Conservation (phyloP, 2,888 invertebrate genomes). For the Cancer borealis region DNA sequence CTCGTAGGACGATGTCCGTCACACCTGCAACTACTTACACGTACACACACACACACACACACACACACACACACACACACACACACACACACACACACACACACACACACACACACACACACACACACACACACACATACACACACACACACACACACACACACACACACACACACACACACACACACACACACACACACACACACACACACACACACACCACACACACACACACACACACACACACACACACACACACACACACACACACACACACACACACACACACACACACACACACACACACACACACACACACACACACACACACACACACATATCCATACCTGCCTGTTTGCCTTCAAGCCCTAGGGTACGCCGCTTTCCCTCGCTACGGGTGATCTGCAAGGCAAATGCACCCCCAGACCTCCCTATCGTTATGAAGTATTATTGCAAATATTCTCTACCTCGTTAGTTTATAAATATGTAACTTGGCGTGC, state of each 20-base stretch:
- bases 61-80: conserved; percentile 32
- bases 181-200: conserved; percentile 32
- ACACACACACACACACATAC: conserved; percentile 27
- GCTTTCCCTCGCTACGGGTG: background rate
- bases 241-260: too few species aligned
- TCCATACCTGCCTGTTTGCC: background rate
- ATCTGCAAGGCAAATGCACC: conserved; percentile 33
- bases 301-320: conserved; percentile 27
- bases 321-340: conserved; percentile 8
- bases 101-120: background rate
- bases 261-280: too few species aligned
- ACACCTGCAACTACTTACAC: too few species aligned
- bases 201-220: conserved; percentile 27
- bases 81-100: background rate
- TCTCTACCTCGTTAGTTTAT: conserved; percentile 36
- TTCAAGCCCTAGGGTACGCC: background rate
- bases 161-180: background rate
- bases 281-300: background rate
- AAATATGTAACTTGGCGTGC: conserved; percentile 12
- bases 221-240: too few species aligned
- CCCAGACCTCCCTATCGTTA: conserved; percentile 33
- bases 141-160: background rate
- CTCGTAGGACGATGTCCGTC: background rate
- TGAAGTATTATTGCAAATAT: conserved; percentile 35
- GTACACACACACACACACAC: background rate